These are phyloP conservation scores for Porites rus DNA, from an alignment of 92 coral and sea anemone species.

Conservation along the genomic window DNA sequence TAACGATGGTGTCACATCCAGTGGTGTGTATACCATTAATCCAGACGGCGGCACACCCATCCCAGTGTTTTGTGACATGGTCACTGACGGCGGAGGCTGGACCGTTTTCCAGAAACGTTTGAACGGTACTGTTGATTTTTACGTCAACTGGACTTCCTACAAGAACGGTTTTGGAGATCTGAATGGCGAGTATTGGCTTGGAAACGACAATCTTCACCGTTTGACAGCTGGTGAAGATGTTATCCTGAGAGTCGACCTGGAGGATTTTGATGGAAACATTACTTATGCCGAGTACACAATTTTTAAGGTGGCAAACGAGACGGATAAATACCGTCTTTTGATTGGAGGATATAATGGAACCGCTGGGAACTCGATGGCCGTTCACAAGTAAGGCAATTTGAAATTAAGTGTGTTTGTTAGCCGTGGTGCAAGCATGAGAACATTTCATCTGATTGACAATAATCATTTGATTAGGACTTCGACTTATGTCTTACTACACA, in stretches of 20 bases:
- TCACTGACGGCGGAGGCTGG: conserved; percentile 67
- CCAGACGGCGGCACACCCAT: conserved; percentile 55
- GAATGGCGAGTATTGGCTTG: conserved; percentile 66
- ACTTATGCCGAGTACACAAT: conserved; percentile 40
- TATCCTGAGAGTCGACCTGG: conserved; percentile 47
- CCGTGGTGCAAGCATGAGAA: neutral
- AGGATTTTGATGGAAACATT: conserved; percentile 36
- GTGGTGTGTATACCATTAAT: conserved; percentile 51
- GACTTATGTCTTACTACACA: no score
- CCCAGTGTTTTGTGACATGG: conserved; percentile 58
- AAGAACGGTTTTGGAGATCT: conserved; percentile 61
- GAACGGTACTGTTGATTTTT: conserved; percentile 47
- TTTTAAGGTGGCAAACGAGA: conserved; percentile 50
- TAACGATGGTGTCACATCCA: conserved; percentile 5
- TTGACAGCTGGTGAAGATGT: conserved; percentile 22
- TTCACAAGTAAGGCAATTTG: neutral
- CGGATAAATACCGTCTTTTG: conserved; percentile 24
- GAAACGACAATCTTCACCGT: conserved; percentile 61
- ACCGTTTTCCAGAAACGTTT: conserved; percentile 50
- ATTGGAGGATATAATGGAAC: conserved; percentile 44
- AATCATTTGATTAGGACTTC: no score
- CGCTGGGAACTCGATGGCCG: conserved; percentile 1
- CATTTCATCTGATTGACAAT: no score
- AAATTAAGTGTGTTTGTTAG: neutral
- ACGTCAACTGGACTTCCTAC: conserved; percentile 44